Base-by-base conservation (phyloP, 2,888 invertebrate genomes). In the Buathra laborator region DNA sequence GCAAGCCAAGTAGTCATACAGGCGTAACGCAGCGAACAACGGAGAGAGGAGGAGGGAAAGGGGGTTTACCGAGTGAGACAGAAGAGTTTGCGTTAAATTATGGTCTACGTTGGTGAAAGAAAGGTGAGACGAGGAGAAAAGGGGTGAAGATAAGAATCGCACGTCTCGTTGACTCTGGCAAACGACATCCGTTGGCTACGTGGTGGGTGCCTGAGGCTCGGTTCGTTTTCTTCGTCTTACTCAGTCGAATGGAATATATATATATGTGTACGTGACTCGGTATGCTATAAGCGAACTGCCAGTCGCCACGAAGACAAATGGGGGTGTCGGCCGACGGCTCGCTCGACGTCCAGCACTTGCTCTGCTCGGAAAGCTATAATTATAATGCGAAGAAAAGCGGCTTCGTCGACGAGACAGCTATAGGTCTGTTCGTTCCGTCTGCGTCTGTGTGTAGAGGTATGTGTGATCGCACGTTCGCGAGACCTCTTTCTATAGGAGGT, bases 301-400 rank as follows among this genome's bases (percentile, higher is more conserved):
- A 88, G 87, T 88, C 86, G 81, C 82, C 85, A 83, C 78, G 84
- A 94, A 94, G 94, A 94, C 94, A 94, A 94, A 94, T 94, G 94
- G 93, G 94, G 94, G 94, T 94, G 94, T 94, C 92, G 94, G 93
- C 94, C 94, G 94, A 94, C 94, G 94, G 94, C 94, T 89, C 93
- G 92, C 93, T 78, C 84, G 81, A 75, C 81, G 81, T 85, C 84
- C 78, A 78, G 66, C 81, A 81, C 74, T 78, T 66, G 94, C 94
- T 94, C 94, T 94, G 94, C 94, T 94, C 93, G 94, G 94, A 92
- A 94, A 94, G 94, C 94, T 93, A 94, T 94, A 94, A 94, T 94
- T 94, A 94, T 94, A 94, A 94, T 94, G 94, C 93, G 94, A 94
- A 94, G 93, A 87, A 87, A 83, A 85, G 86, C 87, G 80, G 76